Evolutionary conservation across 2,113 vertebrate species (phyloP), one percentile per base, ranked within the genome.

Genomic region (Hystrix brachyura): DNA sequence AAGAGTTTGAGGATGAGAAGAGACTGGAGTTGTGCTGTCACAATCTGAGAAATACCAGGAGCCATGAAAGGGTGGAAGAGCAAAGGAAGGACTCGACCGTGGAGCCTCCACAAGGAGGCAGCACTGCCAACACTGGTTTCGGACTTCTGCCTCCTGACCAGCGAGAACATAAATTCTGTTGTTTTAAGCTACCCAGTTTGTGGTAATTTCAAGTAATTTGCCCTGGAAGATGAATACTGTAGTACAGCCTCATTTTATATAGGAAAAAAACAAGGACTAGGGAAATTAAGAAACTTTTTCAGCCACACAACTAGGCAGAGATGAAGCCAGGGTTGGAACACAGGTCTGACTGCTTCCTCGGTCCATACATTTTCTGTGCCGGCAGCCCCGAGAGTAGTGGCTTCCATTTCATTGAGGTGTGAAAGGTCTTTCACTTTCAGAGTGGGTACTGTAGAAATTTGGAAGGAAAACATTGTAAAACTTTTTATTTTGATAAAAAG

Each of bases 401-500:
- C 19, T 34, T 91, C 5, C 9, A 1, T 57, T 82, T 94, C n/a
- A 27, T 85, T 62, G 43, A 80, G 27, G 3, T 80, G 6, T 23
- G 34, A 19, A 53, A 8, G 1, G 9, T 11, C 67, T 32, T 79
- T 91, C 3, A 25, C 32, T 74, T 38, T 60, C 62, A 83, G 25
- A 91, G 25, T 43, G 3, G 23, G 17, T 62, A 43, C 46, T 34
- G 23, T 13, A 15, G 62, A 79, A 94, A 87, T 87, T 69, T 34
- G 81, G 74, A 87, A 95, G 84, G 74, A 13, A 78, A 87, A 48
- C 57, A 87, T 76, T 53, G 12, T 84, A 32, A 92, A n/a, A 10
- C 59, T 69, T 93, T 89, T 87, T 90, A 38, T 57, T 89, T 96
- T 96, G 48, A 43, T 92, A 74, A 91, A 92, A 80, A 34, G 4